Evolutionary conservation across 2,797 vertebrate species (phyloP), one percentile per base, ranked within the genome.

Genomic region (Xiphophorus birchmanni): DNA sequence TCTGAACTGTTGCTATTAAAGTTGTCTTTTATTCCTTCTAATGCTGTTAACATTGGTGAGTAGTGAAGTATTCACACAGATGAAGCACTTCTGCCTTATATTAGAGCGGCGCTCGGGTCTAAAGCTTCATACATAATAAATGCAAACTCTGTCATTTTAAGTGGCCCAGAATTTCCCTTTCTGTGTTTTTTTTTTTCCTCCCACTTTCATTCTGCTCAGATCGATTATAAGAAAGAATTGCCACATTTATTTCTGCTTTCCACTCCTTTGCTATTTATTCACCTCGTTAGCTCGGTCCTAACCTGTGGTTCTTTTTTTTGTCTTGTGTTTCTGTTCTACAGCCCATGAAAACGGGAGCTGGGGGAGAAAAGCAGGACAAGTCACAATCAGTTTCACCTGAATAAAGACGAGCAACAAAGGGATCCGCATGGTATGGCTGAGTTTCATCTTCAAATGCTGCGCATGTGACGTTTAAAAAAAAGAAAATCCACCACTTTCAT

Each of bases 341-440:
- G 96, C 93, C 89, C 91, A 95, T 95, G 95, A 95, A 88, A 95
- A 94, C 87, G 88, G 92, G 90, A 88, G 94, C 69, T 72, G 88
- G 87, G 86, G 87, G 88, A 81, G 81, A 84, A 86, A 87, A 82
- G 87, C 75, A 48, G 88, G 86, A 93, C 83, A 83, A 91, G 82
- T 86, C 84, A 84, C 89, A 93, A 91, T 73, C 90, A 29, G 23
- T 71, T 93, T 93, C 90, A 93, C 89, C 93, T 94, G 88, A 94
- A 91, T 88, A 83, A 91, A 92, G 93, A 87, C 77, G 82, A 94
- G 82, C 80, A 89, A 85, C 80, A 78, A 84, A 86, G 86, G 80
- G 84, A 89, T 85, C 92, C 89, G 82, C 91, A 96, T 96, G 95
- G 95, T 96, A 94, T 35, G 84, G 48, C 21, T 42, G 4, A 69